Base-by-base conservation (phyloP, 92 coral and sea anemone species). In the Hydrozoanthus gracilis region DNA sequence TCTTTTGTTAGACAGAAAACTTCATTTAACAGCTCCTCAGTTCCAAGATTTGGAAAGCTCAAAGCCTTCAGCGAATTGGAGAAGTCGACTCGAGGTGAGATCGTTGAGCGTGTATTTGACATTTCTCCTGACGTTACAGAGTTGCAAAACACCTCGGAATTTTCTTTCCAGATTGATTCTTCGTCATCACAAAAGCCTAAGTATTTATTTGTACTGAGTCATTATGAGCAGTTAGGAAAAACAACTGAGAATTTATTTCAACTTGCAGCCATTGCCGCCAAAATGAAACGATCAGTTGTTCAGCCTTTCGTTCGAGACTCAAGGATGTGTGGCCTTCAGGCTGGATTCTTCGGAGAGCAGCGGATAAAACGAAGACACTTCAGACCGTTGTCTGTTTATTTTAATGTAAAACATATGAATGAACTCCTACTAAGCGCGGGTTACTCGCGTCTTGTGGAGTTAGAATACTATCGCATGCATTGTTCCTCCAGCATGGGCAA, bases 251-350 rank as follows among this genome's bases (percentile, higher is more conserved):
- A 96, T 76, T 83, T 96, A 66, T 71, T 96, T 16, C 98, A 96
- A 83, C 94, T 96, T 46, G 92, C 95, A 64, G 95, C 99, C 18
- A 64, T 96, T 11, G 98, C 97, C 12, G 89, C 83, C 15, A 86
- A 89, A 48, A 93, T 94, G 79, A 87, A 86, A 8, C 89, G 98
- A 13, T 86, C 73, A 8, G 93, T 95, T 44, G 98, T 96, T 14
- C 94, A 95, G 79, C 99, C 99, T 4, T 96, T 95, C 73, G 99
- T 95, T 11, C 93, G 99, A 44, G 97, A 96, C 88, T 96, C 99
- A 46, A 91, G 99, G 73, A 95, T 96, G 99, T 96, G 99, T 76
- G 99, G 99, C 54, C 83, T 96, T 12, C 90, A 95, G 51, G 87
- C 89, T 8, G 99, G 99, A 3, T 95, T 96, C 96, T 92, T 80